phyloP scores from a whole-genome alignment of 1,140 invertebrate species.

The Heliconius himera region DNA sequence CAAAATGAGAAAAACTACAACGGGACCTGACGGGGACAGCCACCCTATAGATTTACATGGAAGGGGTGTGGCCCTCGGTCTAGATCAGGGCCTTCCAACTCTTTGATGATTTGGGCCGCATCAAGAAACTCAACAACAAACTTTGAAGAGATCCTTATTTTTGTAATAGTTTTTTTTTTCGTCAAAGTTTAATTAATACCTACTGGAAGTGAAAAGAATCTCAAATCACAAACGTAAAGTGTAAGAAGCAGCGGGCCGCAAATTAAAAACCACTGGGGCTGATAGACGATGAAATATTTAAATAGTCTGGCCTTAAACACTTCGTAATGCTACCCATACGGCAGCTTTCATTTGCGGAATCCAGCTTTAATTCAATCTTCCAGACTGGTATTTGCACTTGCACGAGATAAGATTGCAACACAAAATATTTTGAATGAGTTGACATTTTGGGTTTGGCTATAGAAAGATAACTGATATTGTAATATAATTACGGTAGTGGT shows the following conservation, averaged over 20 bases:
- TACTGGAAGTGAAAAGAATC: background rate
- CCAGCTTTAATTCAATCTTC: slow-evolving; percentile 50
- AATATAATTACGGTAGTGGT: too few relatives aligned
- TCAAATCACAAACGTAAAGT: background rate
- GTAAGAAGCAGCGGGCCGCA: slow-evolving; percentile 22
- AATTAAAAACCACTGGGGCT: slow-evolving; percentile 27
- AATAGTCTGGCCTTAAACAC: slow-evolving; percentile 60
- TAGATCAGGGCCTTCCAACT: slow-evolving; percentile 13
- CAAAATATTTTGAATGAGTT: background rate
- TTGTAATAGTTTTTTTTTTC: slow-evolving; percentile 11
- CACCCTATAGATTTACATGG: slow-evolving; percentile 58
- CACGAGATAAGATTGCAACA: background rate
- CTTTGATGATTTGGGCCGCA: background rate
- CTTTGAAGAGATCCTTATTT: slow-evolving; percentile 5
- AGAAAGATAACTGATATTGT: too few relatives aligned
- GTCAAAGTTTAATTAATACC: background rate
- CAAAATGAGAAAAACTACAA: slow-evolving; percentile 52
- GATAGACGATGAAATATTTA: slow-evolving; percentile 66
- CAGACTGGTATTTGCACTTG: slow-evolving; percentile 35
- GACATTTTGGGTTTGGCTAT: too few relatives aligned
- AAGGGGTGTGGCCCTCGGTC: slow-evolving; percentile 39
- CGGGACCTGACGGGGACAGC: slow-evolving; percentile 50
- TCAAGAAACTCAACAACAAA: background rate
- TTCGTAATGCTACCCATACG: slow-evolving; percentile 45
- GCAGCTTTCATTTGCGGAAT: slow-evolving; percentile 32